Percentiles rank a stretch among this genome's conserved stretches.
Conservation (phyloP, 1,140 invertebrate species). For the Grapholita molesta region DNA sequence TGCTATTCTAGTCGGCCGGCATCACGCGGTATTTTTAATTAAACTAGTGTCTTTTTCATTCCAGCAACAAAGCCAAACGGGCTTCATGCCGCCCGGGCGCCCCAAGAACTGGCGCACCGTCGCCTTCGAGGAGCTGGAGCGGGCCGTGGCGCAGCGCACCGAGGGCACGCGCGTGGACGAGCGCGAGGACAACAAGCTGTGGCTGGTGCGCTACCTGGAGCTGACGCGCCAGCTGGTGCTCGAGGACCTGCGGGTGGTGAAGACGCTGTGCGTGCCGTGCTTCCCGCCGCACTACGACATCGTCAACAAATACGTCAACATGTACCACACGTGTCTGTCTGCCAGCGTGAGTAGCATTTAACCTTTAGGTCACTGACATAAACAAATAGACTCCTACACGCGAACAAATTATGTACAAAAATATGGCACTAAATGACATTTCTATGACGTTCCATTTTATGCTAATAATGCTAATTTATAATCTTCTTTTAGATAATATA, state of each 20-base stretch:
- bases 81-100: conserved; percentile 95
- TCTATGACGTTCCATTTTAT: no score
- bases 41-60: background rate
- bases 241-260: conserved; percentile 95
- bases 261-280: conserved; percentile 94
- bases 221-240: conserved; percentile 92
- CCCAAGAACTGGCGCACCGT: conserved; percentile 96
- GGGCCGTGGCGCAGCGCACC: conserved; percentile 89
- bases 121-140: conserved; percentile 90
- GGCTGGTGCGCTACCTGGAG: conserved; percentile 90
- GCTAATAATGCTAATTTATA: no score
- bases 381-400: no score
- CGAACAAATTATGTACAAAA: no score
- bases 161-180: conserved; percentile 96
- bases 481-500: no score
- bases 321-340: conserved; percentile 95
- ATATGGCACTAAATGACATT: no score
- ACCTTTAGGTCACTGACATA: no score
- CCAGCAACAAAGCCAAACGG: conserved; percentile 87
- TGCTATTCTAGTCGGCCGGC: no score
- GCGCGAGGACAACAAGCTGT: conserved; percentile 94
- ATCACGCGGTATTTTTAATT: no score
- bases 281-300: conserved; percentile 98
- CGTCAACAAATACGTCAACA: conserved; percentile 92
- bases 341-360: conserved; percentile 90